Evolutionary conservation across 1,140 invertebrate species (phyloP).

Genomic region (Anadara kagoshimensis): DNA sequence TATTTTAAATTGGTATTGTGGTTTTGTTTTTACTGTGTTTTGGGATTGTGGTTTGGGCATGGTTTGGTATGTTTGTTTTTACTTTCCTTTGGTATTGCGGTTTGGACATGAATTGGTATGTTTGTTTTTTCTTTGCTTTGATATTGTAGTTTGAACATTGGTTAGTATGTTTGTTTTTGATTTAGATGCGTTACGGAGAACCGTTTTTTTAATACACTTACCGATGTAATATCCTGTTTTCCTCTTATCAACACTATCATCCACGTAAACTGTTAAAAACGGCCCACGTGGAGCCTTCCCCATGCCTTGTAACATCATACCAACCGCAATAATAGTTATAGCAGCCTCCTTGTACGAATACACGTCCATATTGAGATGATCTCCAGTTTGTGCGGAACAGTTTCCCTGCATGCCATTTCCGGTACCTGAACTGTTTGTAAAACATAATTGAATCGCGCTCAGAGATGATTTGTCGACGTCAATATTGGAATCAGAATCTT

Average conservation of each 20-base stretch:
- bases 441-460: not conserved
- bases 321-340: conserved; percentile 29
- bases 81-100: no score
- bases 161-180: no score
- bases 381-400: not conserved
- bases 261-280: conserved; percentile 45
- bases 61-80: no score
- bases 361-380: not conserved
- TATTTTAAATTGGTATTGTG: no score
- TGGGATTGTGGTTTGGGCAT: no score
- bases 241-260: conserved; percentile 53
- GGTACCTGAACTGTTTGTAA: not conserved
- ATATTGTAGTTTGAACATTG: no score
- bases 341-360: conserved; percentile 2
- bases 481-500: not conserved
- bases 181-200: no score
- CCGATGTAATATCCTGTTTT: conserved; percentile 48
- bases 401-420: not conserved
- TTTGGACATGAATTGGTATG: no score
- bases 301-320: conserved; percentile 52
- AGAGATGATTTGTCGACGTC: not conserved
- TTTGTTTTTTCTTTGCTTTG: no score
- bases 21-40: no score
- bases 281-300: conserved; percentile 48
- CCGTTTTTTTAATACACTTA: no score